Evolutionary conservation across 2,888 invertebrate species (phyloP).

Genomic region (Pecten maximus): DNA sequence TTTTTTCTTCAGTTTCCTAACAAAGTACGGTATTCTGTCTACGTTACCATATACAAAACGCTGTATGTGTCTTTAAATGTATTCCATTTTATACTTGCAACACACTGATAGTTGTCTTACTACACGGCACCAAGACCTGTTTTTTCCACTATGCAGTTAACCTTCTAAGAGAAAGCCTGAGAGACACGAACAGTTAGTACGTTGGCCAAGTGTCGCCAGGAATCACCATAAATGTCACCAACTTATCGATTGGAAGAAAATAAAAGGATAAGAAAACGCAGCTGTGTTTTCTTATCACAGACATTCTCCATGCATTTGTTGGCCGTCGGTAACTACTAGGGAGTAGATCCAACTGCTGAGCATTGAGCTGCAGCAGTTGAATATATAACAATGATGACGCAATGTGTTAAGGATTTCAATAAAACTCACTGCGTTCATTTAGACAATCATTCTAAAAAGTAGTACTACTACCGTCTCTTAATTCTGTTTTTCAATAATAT

Average conservation of each 20-base stretch:
- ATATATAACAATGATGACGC: neutral
- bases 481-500: neutral
- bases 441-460: neutral
- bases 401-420: neutral
- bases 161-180: neutral
- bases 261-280: slow-evolving; percentile 28
- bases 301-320: neutral
- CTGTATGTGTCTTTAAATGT: neutral
- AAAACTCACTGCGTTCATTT: neutral
- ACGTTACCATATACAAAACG: neutral
- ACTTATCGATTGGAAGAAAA: slow-evolving; percentile 26
- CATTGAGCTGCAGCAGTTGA: neutral
- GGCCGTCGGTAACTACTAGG: neutral
- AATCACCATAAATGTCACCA: slow-evolving; percentile 35
- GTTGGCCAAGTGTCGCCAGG: slow-evolving; percentile 13
- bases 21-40: neutral
- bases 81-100: neutral
- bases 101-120: neutral
- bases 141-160: neutral
- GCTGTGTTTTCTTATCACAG: slow-evolving; percentile 26
- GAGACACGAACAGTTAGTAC: neutral
- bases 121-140: neutral
- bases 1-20: neutral
- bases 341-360: neutral
- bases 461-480: neutral